phyloP scores from a whole-genome alignment of 2,888 invertebrate genomes.

The Patella depressa region DNA sequence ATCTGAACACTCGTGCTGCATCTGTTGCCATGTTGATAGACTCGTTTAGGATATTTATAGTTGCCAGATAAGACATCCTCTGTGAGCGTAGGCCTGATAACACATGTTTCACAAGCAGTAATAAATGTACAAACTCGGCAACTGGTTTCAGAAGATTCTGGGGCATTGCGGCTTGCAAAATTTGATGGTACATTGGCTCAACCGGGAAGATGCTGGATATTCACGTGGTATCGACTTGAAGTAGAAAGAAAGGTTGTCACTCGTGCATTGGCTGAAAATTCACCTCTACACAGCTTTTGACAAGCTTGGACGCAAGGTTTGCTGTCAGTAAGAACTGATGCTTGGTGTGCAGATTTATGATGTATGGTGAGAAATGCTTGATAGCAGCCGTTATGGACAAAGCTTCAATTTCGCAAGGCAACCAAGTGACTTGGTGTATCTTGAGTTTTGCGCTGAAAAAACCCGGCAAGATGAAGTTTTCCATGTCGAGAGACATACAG shows the following conservation, averaged over 20 bases:
- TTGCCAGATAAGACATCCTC: too few species aligned
- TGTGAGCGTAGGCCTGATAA: too few species aligned
- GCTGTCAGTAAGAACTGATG: conserved; percentile 25
- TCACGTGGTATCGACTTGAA: too few species aligned
- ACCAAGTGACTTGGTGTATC: too few species aligned
- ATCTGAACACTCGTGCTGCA: conserved; percentile 39
- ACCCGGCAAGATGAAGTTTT: too few species aligned
- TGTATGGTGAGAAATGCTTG: too few species aligned
- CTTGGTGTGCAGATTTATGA: conserved; percentile 20
- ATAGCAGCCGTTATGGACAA: not conserved
- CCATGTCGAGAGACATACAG: conserved; percentile 13
- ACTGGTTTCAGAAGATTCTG: not conserved
- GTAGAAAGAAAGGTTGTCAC: conserved; percentile 36
- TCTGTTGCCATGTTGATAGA: conserved; percentile 40
- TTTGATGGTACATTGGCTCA: conserved; percentile 38
- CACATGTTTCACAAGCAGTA: conserved; percentile 22
- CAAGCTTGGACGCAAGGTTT: conserved; percentile 34
- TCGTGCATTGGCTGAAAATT: conserved; percentile 43
- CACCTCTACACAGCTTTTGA: conserved; percentile 40
- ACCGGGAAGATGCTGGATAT: not conserved
- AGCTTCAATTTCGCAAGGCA: too few species aligned
- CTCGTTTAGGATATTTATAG: conserved; percentile 33
- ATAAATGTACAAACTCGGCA: too few species aligned
- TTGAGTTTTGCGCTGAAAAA: conserved; percentile 11
- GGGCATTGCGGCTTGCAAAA: conserved; percentile 39